phyloP scores from a whole-genome alignment of 2,113 vertebrate species.

The Callorhinus ursinus region DNA sequence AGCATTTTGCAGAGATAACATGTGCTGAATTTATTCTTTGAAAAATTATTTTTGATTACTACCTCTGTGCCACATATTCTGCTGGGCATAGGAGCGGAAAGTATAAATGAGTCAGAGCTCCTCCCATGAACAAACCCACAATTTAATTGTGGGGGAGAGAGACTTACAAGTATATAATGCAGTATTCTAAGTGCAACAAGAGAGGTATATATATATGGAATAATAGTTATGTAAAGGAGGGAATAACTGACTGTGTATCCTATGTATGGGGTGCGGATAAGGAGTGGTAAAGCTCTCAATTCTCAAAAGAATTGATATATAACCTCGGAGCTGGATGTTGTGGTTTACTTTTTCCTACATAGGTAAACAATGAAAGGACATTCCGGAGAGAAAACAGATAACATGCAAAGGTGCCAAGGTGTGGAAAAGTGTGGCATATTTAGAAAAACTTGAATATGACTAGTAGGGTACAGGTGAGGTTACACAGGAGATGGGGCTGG shows the following conservation, averaged over 20 bases:
- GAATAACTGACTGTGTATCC: background rate
- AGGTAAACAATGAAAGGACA: background rate
- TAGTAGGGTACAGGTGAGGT: background rate
- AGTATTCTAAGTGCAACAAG: background rate
- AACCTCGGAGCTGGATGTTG: background rate
- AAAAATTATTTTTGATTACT: background rate
- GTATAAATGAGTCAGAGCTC: background rate
- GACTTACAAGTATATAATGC: background rate
- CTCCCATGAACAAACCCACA: background rate
- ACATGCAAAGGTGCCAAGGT: background rate
- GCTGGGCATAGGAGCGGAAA: background rate
- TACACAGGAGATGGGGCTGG: background rate
- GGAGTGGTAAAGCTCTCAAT: background rate
- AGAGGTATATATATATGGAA: background rate
- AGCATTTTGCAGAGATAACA: background rate
- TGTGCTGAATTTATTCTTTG: slow-evolving; percentile 12
- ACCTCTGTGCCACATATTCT: slow-evolving; percentile 15
- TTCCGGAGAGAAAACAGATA: background rate
- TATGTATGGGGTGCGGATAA: background rate
- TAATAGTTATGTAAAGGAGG: background rate
- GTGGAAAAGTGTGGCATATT: background rate
- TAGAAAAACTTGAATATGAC: background rate
- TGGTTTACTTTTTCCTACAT: background rate
- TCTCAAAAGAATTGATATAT: background rate
- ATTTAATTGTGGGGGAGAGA: background rate